Evolutionary conservation across 2,113 vertebrate species (phyloP).

Genomic region (Cyanoramphus novaezelandiae): DNA sequence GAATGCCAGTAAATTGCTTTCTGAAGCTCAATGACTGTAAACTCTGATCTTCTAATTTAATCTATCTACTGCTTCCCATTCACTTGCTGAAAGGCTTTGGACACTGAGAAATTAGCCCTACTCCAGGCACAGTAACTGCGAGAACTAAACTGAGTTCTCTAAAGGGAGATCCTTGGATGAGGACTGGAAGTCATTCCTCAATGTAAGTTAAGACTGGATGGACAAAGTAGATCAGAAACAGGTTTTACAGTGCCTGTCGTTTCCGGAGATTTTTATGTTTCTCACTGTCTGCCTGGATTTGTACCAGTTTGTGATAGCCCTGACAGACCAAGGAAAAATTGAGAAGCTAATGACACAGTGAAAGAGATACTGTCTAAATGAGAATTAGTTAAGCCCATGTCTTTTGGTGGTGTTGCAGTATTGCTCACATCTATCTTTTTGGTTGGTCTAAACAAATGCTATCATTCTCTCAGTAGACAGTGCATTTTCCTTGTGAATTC

Average conservation of each 20-base stretch:
- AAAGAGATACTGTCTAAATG: background rate
- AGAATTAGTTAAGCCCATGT: background rate
- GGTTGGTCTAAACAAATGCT: background rate
- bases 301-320: background rate
- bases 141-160: background rate
- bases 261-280: background rate
- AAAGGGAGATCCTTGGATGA: background rate
- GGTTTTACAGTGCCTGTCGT: background rate
- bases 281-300: background rate
- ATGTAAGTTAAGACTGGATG: background rate
- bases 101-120: background rate
- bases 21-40: background rate
- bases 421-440: background rate
- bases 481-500: constrained; percentile 10
- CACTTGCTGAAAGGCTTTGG: background rate
- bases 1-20: constrained; percentile 31
- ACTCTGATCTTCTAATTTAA: constrained; percentile 28
- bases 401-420: background rate
- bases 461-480: background rate
- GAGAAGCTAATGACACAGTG: background rate
- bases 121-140: background rate
- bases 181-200: background rate
- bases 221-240: background rate
- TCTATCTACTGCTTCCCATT: background rate
- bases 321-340: background rate